Conservation (phyloP, 2,113 vertebrate species). For the Columba janthina region DNA sequence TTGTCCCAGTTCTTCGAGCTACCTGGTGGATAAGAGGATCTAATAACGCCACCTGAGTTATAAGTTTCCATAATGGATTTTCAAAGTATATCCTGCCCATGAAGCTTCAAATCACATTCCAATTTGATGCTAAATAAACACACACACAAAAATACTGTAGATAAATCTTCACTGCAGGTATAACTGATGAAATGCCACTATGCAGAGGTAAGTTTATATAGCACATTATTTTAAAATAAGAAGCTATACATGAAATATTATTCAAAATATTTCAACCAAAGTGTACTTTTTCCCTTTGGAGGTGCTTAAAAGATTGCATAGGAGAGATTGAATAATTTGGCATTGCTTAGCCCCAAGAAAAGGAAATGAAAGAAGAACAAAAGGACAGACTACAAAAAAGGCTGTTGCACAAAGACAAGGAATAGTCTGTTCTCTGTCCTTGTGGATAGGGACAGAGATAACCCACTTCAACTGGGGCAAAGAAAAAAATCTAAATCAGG, state of each 20-base stretch:
- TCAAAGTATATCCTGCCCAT: background rate
- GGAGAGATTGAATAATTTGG: conserved; percentile 2
- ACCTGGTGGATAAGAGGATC: background rate
- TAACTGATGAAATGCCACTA: background rate
- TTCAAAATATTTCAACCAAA: background rate
- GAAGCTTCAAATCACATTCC: background rate
- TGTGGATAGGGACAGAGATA: background rate
- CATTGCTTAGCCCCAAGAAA: conserved; percentile 6
- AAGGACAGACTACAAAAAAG: conserved; percentile 14
- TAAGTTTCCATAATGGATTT: background rate
- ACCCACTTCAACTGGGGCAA: background rate
- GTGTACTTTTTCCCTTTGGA: background rate
- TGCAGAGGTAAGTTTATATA: background rate
- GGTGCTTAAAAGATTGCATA: background rate
- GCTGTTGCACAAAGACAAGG: conserved; percentile 1
- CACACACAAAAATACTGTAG: background rate
- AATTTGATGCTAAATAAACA: conserved; percentile 16
- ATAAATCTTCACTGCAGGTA: background rate
- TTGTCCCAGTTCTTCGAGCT: background rate
- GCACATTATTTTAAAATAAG: background rate
- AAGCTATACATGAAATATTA: background rate
- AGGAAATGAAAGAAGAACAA: conserved; percentile 22
- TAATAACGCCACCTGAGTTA: background rate
- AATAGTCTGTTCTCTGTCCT: background rate
- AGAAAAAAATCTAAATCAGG: background rate